Evolutionary conservation across 53 echinoderm and acorn worm genomes (phyloP).

Genomic region (Antedon mediterranea): DNA sequence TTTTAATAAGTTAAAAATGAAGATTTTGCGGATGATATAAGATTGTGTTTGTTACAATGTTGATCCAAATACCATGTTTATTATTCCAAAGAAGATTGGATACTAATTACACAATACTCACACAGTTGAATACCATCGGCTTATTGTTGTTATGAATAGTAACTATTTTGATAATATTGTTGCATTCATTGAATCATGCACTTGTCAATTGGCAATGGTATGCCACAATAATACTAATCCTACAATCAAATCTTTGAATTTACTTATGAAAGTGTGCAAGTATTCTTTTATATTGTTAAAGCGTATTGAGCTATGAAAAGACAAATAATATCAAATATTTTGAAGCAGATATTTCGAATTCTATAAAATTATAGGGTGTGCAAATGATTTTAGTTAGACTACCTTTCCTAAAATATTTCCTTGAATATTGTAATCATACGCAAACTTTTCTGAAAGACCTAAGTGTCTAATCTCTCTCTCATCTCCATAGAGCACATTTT

Average conservation of each 20-base stretch:
- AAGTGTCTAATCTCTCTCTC: too few relatives aligned
- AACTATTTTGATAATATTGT: background rate
- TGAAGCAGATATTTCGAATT: too few relatives aligned
- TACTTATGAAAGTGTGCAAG: background rate
- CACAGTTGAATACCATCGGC: background rate
- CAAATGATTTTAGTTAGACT: too few relatives aligned
- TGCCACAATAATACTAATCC: background rate
- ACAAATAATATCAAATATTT: background rate
- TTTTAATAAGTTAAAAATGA: too few relatives aligned
- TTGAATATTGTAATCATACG: too few relatives aligned
- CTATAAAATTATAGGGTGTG: too few relatives aligned
- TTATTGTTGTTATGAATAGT: background rate
- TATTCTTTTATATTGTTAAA: background rate
- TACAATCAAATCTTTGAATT: background rate
- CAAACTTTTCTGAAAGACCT: too few relatives aligned
- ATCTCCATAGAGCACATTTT: too few relatives aligned
- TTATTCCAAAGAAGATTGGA: background rate
- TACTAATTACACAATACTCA: background rate
- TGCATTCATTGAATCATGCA: background rate
- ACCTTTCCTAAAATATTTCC: too few relatives aligned
- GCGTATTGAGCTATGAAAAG: background rate
- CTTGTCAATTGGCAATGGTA: background rate
- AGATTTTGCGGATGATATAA: too few relatives aligned
- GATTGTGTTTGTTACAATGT: background rate
- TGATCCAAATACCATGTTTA: background rate